Percentiles rank a stretch among this genome's conserved stretches.
Evolutionary conservation across 1,140 invertebrate species (phyloP).

Genomic region (Odontomachus brunneus): DNA sequence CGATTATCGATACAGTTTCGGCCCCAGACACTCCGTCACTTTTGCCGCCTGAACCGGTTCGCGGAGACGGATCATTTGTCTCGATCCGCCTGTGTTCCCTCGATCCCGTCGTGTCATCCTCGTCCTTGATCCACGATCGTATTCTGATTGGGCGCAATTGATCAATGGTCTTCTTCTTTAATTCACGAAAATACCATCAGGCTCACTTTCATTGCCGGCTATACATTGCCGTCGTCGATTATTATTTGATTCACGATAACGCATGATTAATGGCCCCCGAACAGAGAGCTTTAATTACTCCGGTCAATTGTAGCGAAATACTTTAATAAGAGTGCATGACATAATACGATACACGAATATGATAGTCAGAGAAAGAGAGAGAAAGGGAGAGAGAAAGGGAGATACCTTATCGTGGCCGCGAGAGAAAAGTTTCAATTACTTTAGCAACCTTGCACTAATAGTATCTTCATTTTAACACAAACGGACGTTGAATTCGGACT

Average conservation of each 20-base stretch:
- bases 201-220: slow-evolving; percentile 27
- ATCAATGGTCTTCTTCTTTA: slow-evolving; percentile 66
- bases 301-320: slow-evolving; percentile 21
- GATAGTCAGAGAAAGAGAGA: too few relatives aligned
- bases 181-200: slow-evolving; percentile 65
- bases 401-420: background rate
- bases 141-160: slow-evolving; percentile 74
- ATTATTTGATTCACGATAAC: slow-evolving; percentile 49
- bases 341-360: background rate
- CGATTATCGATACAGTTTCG: slow-evolving; percentile 68
- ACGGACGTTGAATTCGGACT: slow-evolving; percentile 2
- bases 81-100: slow-evolving; percentile 68
- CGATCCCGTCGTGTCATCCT: slow-evolving; percentile 64
- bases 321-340: slow-evolving; percentile 12
- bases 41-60: slow-evolving; percentile 78
- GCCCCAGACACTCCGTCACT: slow-evolving; percentile 46
- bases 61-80: slow-evolving; percentile 74
- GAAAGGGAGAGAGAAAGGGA: too few relatives aligned
- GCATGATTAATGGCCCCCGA: slow-evolving; percentile 36
- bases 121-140: slow-evolving; percentile 77
- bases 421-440: background rate
- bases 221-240: slow-evolving; percentile 33
- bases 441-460: background rate
- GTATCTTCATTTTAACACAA: background rate
- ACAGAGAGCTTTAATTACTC: slow-evolving; percentile 40